Base-by-base conservation (phyloP, 1,140 invertebrate species). In the Drosophila persimilis region DNA sequence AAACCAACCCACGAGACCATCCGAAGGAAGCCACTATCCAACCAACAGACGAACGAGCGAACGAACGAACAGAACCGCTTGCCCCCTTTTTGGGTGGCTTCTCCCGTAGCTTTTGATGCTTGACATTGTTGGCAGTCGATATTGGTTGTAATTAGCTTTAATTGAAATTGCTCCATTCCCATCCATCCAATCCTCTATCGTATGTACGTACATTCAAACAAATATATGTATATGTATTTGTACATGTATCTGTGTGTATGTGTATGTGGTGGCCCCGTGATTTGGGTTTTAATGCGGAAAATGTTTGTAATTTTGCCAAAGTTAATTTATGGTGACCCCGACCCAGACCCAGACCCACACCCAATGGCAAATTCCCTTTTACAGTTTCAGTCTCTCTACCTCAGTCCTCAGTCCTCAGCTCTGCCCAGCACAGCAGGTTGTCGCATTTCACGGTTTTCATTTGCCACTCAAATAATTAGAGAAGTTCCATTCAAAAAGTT, bases 81-180 rank as follows among this genome's bases (percentile, higher is more conserved):
- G 54, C 65, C 63, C 56, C 60, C 35, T 39, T 59, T 45, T 65
- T 53, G 50, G 71, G 46, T 66, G 61, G 60, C 63, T 62, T 77
- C 35, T 13, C 9, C 35, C 66, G 74, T 76, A 57, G 76, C 63
- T 56, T 77, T 86, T 88, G 83, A 78, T 69, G 74, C 70, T 79
- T 89, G 79, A 77, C 67, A 83, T 88, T 89, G 83, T 88, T 88
- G 83, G 84, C 83, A 89, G 85, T 88, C 83, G 84, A 88, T 88
- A 88, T 88, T 83, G 83, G 83, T 79, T 89, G 83, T 88, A 88
- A 88, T 88, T 88, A 88, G 83, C 78, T 88, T 88, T 88, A 88
- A 88, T 88, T 88, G 83, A 88, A 88, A 88, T 88, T 89, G 84
- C 83, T 88, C 64, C 84, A 83, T 70, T 74, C 66, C 77, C 73